Percentiles rank a stretch among this genome's conserved stretches.
These are phyloP conservation scores for Oxyruncus cristatus DNA, from an alignment of 2,113 vertebrate genomes.

Conservation along the genomic window DNA sequence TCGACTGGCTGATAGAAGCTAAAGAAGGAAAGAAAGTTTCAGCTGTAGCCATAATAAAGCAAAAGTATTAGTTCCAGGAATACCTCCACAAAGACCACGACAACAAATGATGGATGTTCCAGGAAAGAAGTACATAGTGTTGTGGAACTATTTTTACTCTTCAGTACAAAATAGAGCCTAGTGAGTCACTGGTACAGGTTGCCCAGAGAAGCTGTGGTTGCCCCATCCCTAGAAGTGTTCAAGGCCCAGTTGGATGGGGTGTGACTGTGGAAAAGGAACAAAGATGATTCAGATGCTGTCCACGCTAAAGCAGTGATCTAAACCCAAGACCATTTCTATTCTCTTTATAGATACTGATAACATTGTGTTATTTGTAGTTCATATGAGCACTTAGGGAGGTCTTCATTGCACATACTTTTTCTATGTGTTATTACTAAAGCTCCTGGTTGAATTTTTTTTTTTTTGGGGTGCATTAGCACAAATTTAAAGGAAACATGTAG, in stretches of 20 bases:
- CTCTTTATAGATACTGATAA: neutral
- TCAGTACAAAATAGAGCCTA: neutral
- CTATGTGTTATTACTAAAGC: conserved; percentile 4
- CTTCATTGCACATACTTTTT: neutral
- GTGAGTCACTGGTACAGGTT: neutral
- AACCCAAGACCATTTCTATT: neutral
- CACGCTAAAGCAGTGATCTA: neutral
- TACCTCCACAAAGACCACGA: neutral
- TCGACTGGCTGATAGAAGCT: neutral
- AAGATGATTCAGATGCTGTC: neutral
- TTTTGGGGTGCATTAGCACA: neutral
- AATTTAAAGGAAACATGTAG: conserved; percentile 60
- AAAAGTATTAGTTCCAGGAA: neutral
- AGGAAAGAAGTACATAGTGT: neutral
- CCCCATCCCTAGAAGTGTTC: neutral
- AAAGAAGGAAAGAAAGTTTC: neutral
- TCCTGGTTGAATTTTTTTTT: neutral
- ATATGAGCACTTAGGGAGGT: neutral
- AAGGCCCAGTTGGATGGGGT: neutral
- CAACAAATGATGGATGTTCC: neutral
- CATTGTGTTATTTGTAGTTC: neutral
- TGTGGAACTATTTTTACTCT: neutral
- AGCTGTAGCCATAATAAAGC: neutral
- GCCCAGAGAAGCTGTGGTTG: neutral
- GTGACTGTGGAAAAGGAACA: neutral